Percentiles rank a stretch among this genome's conserved stretches.
Evolutionary conservation across 2,888 invertebrate genomes (phyloP).

Genomic region (Ferdinandea cuprea): DNA sequence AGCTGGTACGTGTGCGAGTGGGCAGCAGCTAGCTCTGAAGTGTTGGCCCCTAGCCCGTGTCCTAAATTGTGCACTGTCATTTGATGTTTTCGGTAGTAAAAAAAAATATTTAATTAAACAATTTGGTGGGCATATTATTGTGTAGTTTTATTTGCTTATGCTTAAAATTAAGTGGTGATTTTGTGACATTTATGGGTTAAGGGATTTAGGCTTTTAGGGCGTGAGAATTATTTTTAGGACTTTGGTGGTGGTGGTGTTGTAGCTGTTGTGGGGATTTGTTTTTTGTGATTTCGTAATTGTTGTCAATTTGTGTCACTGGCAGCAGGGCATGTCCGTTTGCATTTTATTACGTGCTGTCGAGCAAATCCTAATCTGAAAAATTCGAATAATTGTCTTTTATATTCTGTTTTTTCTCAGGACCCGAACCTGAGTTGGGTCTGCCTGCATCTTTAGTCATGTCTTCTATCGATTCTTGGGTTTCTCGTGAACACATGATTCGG

Average conservation of each 20-base stretch:
- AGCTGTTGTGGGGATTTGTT: too few relatives aligned
- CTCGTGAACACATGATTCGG: too few relatives aligned
- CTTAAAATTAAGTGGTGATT: slow-evolving; percentile 12
- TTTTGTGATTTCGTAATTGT: background rate
- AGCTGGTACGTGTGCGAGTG: slow-evolving; percentile 44
- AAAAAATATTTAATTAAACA: slow-evolving; percentile 57
- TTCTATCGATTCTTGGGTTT: too few relatives aligned
- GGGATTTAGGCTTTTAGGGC: slow-evolving; percentile 58
- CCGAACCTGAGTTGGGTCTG: too few relatives aligned
- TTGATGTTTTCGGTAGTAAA: slow-evolving; percentile 14
- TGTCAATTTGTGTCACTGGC: too few relatives aligned
- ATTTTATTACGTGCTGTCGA: too few relatives aligned
- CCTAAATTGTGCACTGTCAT: slow-evolving; percentile 51
- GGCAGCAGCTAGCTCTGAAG: slow-evolving; percentile 42
- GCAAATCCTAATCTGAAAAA: too few relatives aligned
- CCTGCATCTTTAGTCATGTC: too few relatives aligned
- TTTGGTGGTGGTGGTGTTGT: background rate
- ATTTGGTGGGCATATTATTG: background rate
- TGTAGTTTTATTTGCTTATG: slow-evolving; percentile 17
- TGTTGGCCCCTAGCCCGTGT: slow-evolving; percentile 51
- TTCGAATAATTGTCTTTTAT: too few relatives aligned
- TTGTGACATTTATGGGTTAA: slow-evolving; percentile 69
- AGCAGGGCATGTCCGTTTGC: too few relatives aligned
- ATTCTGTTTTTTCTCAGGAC: too few relatives aligned
- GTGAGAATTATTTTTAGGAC: slow-evolving; percentile 29